Base-by-base conservation (phyloP, 2,797 vertebrate species). In the Naso thynnoides region DNA sequence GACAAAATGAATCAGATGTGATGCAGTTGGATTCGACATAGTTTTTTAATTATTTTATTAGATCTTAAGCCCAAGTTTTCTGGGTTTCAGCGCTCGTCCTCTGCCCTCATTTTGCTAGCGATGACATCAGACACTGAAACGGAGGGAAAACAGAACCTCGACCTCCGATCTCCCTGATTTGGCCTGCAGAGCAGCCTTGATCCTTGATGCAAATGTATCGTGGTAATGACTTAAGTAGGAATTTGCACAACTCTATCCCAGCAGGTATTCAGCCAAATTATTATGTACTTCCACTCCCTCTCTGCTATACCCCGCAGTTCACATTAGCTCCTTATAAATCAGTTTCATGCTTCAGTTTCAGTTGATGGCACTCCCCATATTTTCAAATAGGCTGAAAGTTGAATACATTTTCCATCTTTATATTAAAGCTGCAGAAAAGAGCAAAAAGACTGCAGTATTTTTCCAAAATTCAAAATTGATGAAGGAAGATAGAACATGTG, bases 121-220 rank as follows among this genome's bases (percentile, higher is more conserved):
- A 62, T 76, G 61, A 56, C 49, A 50, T 74, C 58, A 65, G 16
- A 24, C 27, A 57, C 13, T 9, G 4, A 76, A 73, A 60, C 39
- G 3, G 3, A 54, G 60, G 5, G 19, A 45, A 66, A 68, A 58
- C 55, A 73, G 79, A 53, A 18, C 44, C 19, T 80, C 31, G 58
- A 48, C 31, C 58, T 76, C 41, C 23, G 52, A 79, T 61, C 31
- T 71, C 29, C 31, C 21, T 70, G 70, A 67, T 70, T 79, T 81
- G 70, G 60, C 61, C 78, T 70, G 13, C 33, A 60, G 47, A 72
- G 60, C 70, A 68, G 50, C 50, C 33, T 14, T 53, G 36, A 26
- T 74, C 42, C 31, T 66, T 63, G 47, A 81, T 73, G 79, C 64
- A 78, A 59, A 65, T 77, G 67, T 78, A 63, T 81, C 78, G 84